phyloP scores from a whole-genome alignment of 1,140 invertebrate species.

The Bombus waltoni region DNA sequence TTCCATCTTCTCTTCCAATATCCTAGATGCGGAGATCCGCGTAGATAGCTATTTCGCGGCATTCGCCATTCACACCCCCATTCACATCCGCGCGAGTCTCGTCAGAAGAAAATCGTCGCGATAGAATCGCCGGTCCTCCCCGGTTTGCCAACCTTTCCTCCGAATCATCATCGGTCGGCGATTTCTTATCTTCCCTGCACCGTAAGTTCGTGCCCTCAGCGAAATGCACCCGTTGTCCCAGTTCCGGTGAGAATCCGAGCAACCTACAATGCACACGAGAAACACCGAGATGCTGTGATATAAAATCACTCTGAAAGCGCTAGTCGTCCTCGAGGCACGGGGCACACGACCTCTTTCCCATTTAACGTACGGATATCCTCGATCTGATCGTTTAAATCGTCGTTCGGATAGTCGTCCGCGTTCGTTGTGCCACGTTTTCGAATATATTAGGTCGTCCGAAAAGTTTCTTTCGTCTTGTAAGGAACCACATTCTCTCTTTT shows the following conservation, averaged over 20 bases:
- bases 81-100: background rate
- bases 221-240: conserved; percentile 81
- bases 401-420: background rate
- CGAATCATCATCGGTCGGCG: conserved; percentile 71
- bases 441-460: no score
- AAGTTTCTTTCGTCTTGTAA: no score
- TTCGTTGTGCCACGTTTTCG: no score
- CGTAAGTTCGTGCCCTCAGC: conserved; percentile 81
- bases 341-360: conserved; percentile 22
- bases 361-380: no score
- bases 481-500: no score
- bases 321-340: conserved; percentile 33
- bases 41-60: background rate
- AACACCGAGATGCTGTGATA: conserved; percentile 61
- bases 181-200: conserved; percentile 79
- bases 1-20: no score
- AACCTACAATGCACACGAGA: conserved; percentile 82
- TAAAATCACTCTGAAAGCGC: conserved; percentile 20
- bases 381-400: background rate
- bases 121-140: background rate
- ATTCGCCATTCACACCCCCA: background rate
- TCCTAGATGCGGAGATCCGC: no score
- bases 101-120: background rate
- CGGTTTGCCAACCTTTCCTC: conserved; percentile 74
- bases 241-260: conserved; percentile 78